Evolutionary conservation across 2,113 vertebrate species (phyloP).

Genomic region (Platysternon megacephalum): DNA sequence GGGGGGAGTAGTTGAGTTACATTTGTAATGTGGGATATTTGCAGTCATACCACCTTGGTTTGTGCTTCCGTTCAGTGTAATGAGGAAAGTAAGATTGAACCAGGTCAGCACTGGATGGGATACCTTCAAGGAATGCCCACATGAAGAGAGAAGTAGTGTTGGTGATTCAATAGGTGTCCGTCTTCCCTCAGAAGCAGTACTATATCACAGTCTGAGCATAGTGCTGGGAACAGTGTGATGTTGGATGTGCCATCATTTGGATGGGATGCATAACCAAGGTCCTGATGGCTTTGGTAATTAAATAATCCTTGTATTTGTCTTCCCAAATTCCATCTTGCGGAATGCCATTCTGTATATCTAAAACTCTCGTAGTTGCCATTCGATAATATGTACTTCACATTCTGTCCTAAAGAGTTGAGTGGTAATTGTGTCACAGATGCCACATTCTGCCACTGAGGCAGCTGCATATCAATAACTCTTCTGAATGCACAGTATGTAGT

Average conservation of each 20-base stretch:
- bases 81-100: neutral
- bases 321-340: neutral
- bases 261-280: neutral
- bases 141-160: fast-evolving
- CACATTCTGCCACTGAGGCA: neutral
- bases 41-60: neutral
- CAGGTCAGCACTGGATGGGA: neutral
- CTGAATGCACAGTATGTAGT: neutral
- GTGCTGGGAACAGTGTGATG: neutral
- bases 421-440: neutral
- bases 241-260: neutral
- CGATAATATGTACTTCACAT: neutral
- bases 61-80: neutral
- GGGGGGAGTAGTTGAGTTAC: neutral
- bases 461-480: neutral
- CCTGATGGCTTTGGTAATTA: neutral
- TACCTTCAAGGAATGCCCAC: neutral
- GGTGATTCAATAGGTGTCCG: neutral
- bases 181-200: neutral
- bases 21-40: neutral
- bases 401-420: neutral
- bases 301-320: neutral
- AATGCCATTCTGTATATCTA: neutral
- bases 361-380: neutral
- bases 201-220: neutral